Evolutionary conservation across 1,140 invertebrate genomes (phyloP).

Genomic region (Bilobella aurantiaca): DNA sequence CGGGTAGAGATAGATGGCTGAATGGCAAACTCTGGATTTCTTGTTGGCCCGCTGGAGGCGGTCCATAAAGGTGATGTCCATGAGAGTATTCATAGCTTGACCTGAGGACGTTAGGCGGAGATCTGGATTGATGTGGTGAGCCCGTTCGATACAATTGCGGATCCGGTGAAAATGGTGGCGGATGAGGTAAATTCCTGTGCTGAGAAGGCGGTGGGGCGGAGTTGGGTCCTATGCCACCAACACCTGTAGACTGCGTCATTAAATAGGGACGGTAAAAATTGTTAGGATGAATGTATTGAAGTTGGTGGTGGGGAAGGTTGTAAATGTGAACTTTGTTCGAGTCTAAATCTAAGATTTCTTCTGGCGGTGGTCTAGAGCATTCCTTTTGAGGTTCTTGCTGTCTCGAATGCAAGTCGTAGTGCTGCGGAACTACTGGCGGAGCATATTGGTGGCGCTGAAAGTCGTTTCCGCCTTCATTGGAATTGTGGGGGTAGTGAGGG

Average conservation of each 20-base stretch:
- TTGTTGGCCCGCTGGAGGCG: too few relatives aligned
- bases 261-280: conserved; percentile 33
- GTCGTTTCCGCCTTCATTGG: background rate
- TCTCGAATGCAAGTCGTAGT: background rate
- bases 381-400: background rate
- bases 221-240: background rate
- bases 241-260: conserved; percentile 15
- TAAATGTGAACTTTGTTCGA: conserved; percentile 66
- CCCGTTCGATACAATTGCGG: too few relatives aligned
- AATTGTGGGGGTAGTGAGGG: too few relatives aligned
- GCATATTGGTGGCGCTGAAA: background rate
- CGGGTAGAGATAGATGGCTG: too few relatives aligned
- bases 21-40: too few relatives aligned
- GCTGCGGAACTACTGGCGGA: background rate
- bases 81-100: too few relatives aligned
- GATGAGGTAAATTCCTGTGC: conserved; percentile 5
- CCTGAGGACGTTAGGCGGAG: too few relatives aligned
- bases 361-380: conserved; percentile 56
- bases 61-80: too few relatives aligned
- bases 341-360: conserved; percentile 76
- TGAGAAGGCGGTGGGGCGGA: background rate
- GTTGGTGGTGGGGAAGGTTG: conserved; percentile 36
- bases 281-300: conserved; percentile 14
- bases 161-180: conserved; percentile 4
- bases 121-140: too few relatives aligned